Base-by-base conservation (phyloP, 2,797 vertebrate species). In the Acanthurus leucopareius region DNA sequence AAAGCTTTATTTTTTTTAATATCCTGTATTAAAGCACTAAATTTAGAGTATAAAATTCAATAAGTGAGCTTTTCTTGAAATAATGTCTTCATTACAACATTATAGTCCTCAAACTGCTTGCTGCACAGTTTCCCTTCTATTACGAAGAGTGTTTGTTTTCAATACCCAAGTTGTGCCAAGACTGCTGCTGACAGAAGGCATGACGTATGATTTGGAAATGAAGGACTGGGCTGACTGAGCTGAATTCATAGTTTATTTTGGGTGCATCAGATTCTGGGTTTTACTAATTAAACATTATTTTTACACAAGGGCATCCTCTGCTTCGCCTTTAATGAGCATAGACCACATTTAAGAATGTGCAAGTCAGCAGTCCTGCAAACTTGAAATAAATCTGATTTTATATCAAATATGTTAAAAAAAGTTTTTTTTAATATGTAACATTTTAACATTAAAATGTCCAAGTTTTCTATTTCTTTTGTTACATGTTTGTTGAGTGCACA, bases 201-300 rank as follows among this genome's bases (percentile, higher is more conserved):
- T 7, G 10, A 64, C 1, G 1, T 35, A 59, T 40, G 7, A 52
- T 51, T 59, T 69, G 20, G 22, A 64, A 73, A 68, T 7, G 9
- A 63, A n/a, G 25, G 52, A 68, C 32, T 78, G 10, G 0, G 20
- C 0, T 38, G 51, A 57, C 28, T 16, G 28, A 10, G 11, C 20
- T 16, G 38, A 20, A 7, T 44, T 38, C 11, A 32, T 4, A 3
- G 14, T 58, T 35, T 67, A 52, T 67, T 59, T 28, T 52, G 10
- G 10, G 40, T 42, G 11, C 8, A 69, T 63, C 44, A 49, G 13
- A 57, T 19, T 58, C 49, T 4, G 20, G 63, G 19, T 58, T 59
- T 59, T 40, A 53, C 13, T 67, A 53, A 67, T 54, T 60, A n/a
- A 73, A 48, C 69, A 42, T 45, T 42, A 49, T 66, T 64, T 8